Percentiles rank a stretch among this genome's conserved stretches.
These are phyloP conservation scores for Galeopsomyia nigrocyanea DNA, from an alignment of 2,888 invertebrate genomes.

Conservation along the genomic window DNA sequence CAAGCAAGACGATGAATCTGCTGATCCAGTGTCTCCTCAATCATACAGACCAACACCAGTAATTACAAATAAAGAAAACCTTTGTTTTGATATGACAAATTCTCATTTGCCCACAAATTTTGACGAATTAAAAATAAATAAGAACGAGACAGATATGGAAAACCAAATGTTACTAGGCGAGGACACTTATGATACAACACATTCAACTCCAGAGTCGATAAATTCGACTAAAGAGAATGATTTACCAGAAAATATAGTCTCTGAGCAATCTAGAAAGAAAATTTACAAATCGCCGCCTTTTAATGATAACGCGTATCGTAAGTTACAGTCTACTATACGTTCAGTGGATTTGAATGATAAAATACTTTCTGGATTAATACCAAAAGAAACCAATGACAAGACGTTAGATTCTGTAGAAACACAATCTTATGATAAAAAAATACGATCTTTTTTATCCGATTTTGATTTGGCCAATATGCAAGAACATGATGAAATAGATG, in stretches of 20 bases:
- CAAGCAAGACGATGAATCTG: neutral
- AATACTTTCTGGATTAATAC: no score
- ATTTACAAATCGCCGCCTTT: neutral
- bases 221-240: neutral
- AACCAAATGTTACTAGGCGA: no score
- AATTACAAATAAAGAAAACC: conserved; percentile 32
- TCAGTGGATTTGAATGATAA: no score
- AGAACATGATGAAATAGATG: neutral
- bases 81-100: conserved; percentile 22
- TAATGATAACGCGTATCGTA: no score
- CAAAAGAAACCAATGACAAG: no score
- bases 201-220: no score
- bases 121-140: no score
- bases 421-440: neutral
- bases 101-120: neutral
- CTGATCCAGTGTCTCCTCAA: neutral
- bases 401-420: neutral
- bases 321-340: no score
- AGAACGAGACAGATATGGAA: no score
- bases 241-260: neutral
- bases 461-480: no score
- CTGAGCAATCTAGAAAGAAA: neutral
- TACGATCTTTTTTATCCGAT: no score
- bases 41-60: conserved; percentile 13
- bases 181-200: no score